Evolutionary conservation across 2,888 invertebrate species (phyloP), one percentile per base, ranked within the genome.

Genomic region (Aphodius granarius): DNA sequence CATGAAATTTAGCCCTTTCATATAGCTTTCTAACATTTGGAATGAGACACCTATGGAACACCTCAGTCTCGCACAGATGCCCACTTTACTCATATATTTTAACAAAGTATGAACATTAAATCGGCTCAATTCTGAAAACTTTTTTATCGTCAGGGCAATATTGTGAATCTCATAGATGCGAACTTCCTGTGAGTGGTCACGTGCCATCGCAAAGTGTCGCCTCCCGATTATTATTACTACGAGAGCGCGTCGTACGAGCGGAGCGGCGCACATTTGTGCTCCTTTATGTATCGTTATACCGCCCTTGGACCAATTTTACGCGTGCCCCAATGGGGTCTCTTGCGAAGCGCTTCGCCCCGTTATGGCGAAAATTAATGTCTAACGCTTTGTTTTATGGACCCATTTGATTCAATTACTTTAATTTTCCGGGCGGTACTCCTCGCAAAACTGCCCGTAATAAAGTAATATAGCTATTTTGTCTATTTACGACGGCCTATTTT

Each of bases 391-490:
- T 68, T 68, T 68, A 68, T 68, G 68, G 68, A 22, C 68, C 68
- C 68, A 68, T 68, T 68, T 22, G 21, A 22, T 68, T 68, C 68
- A 68, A 68, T 68, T 68, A 68, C 21, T 68, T 68, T 68, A 68
- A 68, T 68, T 68, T 43, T 43, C 43, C 68, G 68, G 68, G 68
- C 68, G 68, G 43, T 43, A 43, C 43, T 43, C 43, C 43, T 43
- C 43, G 43, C 43, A 43, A 43, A 43, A 43, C 43, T 43, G 43
- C 43, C 68, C 68, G 22, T 22, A 22, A 68, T 68, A 68, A 68
- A 68, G 68, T 68, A 68, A 68, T 68, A 68, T 22, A 22, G 21
- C 68, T 68, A 68, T 22, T 68, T 68, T 68, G 68, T 68, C 68
- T 68, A 68, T 68, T 68, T 68, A 68, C 68, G 68, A 68, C 71